These are phyloP conservation scores for Xerus rutilus DNA, from an alignment of 2,797 vertebrate species.

Conservation along the genomic window DNA sequence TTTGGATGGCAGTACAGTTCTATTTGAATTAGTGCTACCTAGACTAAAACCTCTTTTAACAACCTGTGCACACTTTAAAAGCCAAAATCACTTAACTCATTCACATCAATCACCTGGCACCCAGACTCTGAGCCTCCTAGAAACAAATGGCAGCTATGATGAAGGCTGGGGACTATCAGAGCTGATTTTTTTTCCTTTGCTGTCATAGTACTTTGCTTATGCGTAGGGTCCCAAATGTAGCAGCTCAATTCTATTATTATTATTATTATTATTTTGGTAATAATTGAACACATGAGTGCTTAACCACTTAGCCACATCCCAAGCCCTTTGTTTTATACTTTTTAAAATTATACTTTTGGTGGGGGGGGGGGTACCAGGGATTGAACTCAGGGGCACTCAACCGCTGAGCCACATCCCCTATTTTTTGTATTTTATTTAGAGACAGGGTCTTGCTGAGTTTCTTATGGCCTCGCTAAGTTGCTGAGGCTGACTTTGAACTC, in stretches of 20 bases:
- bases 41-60: not conserved
- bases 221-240: constrained; percentile 25
- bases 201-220: constrained; percentile 39
- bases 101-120: not conserved
- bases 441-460: not conserved
- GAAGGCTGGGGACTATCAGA: not conserved
- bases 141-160: not conserved
- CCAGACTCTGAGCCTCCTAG: not conserved
- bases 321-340: no score
- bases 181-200: not conserved
- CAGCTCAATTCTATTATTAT: constrained; percentile 57
- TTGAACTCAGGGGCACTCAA: no score
- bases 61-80: constrained; percentile 33
- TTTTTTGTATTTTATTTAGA: not conserved
- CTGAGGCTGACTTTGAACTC: not conserved
- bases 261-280: no score
- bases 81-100: constrained; percentile 35
- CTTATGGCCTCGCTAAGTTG: not conserved
- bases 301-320: no score
- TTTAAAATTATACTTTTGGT: no score
- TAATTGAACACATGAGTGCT: no score
- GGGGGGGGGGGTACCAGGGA: no score
- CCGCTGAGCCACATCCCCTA: no score
- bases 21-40: constrained; percentile 38
- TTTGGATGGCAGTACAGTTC: not conserved